Conservation (phyloP, 2,888 invertebrate species). For the Hypercompe scribonia region DNA sequence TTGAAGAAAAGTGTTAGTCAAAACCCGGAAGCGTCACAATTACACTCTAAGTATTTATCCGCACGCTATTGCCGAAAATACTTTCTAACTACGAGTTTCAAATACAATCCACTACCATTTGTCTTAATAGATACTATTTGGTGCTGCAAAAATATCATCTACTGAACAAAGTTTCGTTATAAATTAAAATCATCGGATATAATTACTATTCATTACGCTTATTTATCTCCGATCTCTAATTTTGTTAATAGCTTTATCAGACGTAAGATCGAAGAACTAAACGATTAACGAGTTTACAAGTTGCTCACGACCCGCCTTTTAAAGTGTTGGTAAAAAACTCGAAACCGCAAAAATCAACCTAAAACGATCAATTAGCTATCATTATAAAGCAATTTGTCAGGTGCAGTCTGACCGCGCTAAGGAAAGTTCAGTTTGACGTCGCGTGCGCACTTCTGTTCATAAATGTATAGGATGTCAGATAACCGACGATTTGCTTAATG, state of each 20-base stretch:
- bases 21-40: constrained; percentile 65
- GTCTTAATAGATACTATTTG: constrained; percentile 36
- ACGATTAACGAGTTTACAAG: constrained; percentile 26
- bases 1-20: constrained; percentile 54
- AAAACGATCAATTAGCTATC: constrained; percentile 70
- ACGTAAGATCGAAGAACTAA: constrained; percentile 25
- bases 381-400: constrained; percentile 78
- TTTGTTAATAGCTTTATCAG: constrained; percentile 41
- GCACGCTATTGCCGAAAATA: constrained; percentile 58
- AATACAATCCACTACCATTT: constrained; percentile 56
- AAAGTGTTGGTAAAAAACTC: constrained; percentile 39
- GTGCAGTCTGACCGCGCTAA: constrained; percentile 55
- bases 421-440: constrained; percentile 65
- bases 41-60: constrained; percentile 56
- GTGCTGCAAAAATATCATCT: constrained; percentile 22
- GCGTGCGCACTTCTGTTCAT: constrained; percentile 61
- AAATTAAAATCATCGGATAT: constrained; percentile 28
- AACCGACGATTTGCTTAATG: constrained; percentile 67
- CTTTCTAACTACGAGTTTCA: constrained; percentile 63
- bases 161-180: constrained; percentile 21
- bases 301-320: constrained; percentile 36
- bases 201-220: constrained; percentile 38
- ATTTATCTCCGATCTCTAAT: constrained; percentile 41
- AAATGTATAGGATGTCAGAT: constrained; percentile 56
- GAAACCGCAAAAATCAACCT: constrained; percentile 57